Evolutionary conservation across 2,113 vertebrate genomes (phyloP).

Genomic region (Megalops atlanticus): DNA sequence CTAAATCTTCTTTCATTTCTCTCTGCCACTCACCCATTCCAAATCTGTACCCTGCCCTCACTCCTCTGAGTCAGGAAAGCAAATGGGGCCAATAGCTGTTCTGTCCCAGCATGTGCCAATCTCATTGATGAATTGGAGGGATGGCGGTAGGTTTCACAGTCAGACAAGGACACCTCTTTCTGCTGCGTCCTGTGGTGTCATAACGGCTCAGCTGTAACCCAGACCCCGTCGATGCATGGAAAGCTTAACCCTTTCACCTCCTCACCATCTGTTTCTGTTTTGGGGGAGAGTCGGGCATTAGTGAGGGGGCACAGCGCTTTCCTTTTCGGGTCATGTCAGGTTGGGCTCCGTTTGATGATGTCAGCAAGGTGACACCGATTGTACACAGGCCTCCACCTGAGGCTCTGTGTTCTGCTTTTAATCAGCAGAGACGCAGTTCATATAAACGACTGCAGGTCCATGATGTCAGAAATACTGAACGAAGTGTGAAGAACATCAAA

Average conservation of each 20-base stretch:
- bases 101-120: background rate
- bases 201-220: background rate
- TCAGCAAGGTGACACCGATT: background rate
- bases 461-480: background rate
- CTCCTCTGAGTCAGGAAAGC: background rate
- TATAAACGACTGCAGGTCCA: too few relatives aligned
- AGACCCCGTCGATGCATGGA: background rate
- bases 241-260: background rate
- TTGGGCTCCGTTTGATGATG: background rate
- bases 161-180: background rate
- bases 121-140: background rate
- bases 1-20: background rate
- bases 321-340: background rate
- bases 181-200: background rate
- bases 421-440: too few relatives aligned
- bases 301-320: background rate
- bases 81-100: background rate
- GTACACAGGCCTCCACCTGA: background rate
- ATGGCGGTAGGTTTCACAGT: background rate
- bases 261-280: background rate
- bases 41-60: background rate
- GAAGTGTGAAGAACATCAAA: background rate
- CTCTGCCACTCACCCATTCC: background rate
- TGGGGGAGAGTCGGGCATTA: background rate
- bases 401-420: background rate